phyloP scores from a whole-genome alignment of 2,797 vertebrate genomes.

The Podarcis siculus region DNA sequence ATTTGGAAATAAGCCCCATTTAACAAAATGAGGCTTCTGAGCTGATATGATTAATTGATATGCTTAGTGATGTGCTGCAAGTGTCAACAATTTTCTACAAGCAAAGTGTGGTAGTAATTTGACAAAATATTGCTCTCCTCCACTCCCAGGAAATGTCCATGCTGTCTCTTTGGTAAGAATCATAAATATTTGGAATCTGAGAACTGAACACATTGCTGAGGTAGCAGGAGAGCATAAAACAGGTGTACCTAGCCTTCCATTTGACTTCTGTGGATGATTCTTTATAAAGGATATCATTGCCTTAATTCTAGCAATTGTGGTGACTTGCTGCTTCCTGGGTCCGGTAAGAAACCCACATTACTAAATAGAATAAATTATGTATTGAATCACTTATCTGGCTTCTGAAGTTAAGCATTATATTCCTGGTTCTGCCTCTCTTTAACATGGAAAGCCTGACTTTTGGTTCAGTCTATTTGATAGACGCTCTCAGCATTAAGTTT shows the following conservation, averaged over 20 bases:
- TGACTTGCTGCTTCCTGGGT: neutral
- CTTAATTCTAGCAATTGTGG: no score
- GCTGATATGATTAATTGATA: neutral
- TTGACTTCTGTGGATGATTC: neutral
- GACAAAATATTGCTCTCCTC: neutral
- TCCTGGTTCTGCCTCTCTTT: neutral
- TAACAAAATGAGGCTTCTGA: neutral
- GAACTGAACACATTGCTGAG: neutral
- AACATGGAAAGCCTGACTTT: neutral
- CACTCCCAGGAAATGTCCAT: neutral
- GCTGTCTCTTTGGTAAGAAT: neutral
- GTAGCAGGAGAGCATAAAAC: neutral
- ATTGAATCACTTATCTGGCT: neutral
- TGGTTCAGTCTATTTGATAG: neutral
- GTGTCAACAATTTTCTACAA: neutral
- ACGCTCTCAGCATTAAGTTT: neutral
- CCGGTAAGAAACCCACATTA: neutral
- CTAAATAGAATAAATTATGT: neutral
- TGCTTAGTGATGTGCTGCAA: neutral
- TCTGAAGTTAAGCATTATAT: neutral
- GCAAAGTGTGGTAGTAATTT: neutral
- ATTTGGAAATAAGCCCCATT: neutral
- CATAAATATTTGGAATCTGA: neutral
- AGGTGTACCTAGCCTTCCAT: neutral
- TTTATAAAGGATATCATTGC: neutral